Conservation (phyloP, 2,797 vertebrate genomes). For the Clarias fuscus region DNA sequence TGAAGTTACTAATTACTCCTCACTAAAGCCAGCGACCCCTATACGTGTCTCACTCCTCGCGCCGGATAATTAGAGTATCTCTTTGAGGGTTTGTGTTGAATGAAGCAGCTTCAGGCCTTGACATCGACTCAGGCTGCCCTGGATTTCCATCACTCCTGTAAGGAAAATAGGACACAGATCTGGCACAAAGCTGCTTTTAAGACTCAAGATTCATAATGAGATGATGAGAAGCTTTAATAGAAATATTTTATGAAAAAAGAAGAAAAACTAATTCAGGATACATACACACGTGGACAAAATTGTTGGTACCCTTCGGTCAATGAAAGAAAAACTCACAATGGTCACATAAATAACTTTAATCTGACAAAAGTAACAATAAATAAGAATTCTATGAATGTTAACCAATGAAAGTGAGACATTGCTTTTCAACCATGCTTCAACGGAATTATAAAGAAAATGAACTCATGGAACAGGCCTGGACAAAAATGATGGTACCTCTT, state of each 20-base stretch:
- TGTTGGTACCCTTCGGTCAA: no score
- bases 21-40: neutral
- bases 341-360: no score
- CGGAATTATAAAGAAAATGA: no score
- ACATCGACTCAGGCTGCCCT: conserved; percentile 21
- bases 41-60: neutral
- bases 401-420: no score
- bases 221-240: neutral
- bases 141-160: conserved; percentile 33
- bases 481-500: no score
- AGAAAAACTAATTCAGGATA: neutral
- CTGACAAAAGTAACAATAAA: no score
- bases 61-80: conserved; percentile 6
- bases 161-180: conserved; percentile 29
- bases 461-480: no score
- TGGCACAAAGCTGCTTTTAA: neutral
- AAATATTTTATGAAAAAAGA: neutral
- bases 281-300: no score
- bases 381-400: no score
- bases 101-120: conserved; percentile 14
- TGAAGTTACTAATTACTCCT: conserved; percentile 11
- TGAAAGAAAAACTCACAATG: no score
- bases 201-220: neutral
- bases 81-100: conserved; percentile 15
- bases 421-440: no score